Evolutionary conservation across 2,888 invertebrate genomes (phyloP), one percentile per base, ranked within the genome.

Genomic region (Crioceris asparagi): DNA sequence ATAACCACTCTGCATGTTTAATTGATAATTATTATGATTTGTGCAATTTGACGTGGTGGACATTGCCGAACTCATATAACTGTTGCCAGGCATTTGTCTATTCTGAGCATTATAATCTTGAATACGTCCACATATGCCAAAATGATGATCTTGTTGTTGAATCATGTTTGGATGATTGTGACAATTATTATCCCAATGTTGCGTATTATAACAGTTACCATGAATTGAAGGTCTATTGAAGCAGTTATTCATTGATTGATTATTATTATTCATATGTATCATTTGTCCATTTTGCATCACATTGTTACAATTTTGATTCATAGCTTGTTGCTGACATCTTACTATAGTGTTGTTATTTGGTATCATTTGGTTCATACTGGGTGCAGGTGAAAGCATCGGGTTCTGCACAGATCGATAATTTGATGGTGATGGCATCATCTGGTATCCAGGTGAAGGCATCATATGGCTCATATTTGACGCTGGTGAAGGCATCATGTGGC

Each of bases 401-500:
- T 27, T 14, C 8, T 5, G 12, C 15, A 15, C 12, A 27, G 27
- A 15, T n/a, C n/a, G n/a, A n/a, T n/a, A n/a, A n/a, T n/a, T n/a
- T n/a, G n/a, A n/a, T 11, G 27, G 27, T 14, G 27, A 27, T 11
- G 12, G 27, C 27, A 32, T 19, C 32, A 32, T 42, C 23, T 41
- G 36, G 16, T 41, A 50, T 39, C 50, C 54, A 10, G 51, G 41
- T 12, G 50, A 44, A 6, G 52, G 48, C 38, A 59, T 51, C 46
- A 56, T 52, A 43, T 54, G 54, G 36, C 50, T 56, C 36, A 46
- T 32, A 21, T 43, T 54, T 25, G 35, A 36, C 3, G 35, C 11
- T 18, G 51, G 51, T 3, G 48, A 48, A n/a, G 52, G 50, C 41
- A 59, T 53, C 48, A 59, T 54, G 40, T 55, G 56, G 36, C 51